Conservation (phyloP, 2,888 invertebrate genomes). For the Himalopsyche japonica region DNA sequence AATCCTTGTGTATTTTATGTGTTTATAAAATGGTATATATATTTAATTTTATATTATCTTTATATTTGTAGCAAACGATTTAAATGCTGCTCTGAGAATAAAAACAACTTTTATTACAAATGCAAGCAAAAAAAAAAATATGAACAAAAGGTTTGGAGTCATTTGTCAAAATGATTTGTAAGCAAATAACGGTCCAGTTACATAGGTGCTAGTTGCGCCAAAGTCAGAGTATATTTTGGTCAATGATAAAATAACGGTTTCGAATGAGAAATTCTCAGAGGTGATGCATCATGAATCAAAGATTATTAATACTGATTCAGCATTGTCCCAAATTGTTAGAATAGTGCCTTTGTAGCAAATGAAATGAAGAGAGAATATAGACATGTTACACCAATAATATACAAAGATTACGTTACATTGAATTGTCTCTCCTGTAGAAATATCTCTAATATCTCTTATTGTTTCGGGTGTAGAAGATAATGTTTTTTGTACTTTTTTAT, state of each 20-base stretch:
- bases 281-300: conserved; percentile 6
- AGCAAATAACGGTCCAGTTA: conserved; percentile 10
- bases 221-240: not conserved
- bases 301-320: conserved; percentile 29
- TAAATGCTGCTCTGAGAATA: conserved; percentile 32
- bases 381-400: conserved; percentile 32
- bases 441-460: conserved; percentile 1
- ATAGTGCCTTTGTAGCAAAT: conserved; percentile 40
- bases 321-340: conserved; percentile 39
- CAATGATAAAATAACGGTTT: conserved; percentile 4
- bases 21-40: not conserved
- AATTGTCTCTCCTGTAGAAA: conserved; percentile 19
- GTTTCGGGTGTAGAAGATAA: conserved; percentile 14
- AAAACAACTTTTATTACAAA: conserved; percentile 18
- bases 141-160: not conserved
- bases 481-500: conserved; percentile 32
- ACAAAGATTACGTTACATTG: conserved; percentile 33
- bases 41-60: conserved; percentile 13
- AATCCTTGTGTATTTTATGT: conserved; percentile 3
- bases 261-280: conserved; percentile 23
- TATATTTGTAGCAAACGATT: conserved; percentile 11
- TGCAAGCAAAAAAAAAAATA: conserved; percentile 9
- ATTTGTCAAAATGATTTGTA: conserved; percentile 10
- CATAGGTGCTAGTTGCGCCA: conserved; percentile 14
- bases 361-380: conserved; percentile 30